These are phyloP conservation scores for Sarcophilus harrisii DNA, from an alignment of 2,797 vertebrate species.

Conservation along the genomic window DNA sequence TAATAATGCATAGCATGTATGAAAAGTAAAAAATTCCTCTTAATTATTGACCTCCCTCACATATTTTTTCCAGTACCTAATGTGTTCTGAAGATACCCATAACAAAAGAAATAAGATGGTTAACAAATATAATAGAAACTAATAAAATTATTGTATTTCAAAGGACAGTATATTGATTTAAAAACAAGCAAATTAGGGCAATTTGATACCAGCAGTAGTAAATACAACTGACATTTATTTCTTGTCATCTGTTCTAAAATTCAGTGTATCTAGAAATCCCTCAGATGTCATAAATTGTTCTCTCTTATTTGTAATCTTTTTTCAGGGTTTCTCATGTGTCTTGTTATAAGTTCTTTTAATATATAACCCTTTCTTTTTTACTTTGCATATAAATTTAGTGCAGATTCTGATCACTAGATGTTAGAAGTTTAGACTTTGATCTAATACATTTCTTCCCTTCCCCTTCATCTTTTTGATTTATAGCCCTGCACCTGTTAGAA, in stretches of 20 bases:
- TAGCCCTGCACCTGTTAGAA: constrained; percentile 86
- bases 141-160: not conserved
- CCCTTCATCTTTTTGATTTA: constrained; percentile 37
- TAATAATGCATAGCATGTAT: not conserved
- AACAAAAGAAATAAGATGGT: not conserved
- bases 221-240: constrained; percentile 1
- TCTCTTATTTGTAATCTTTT: not conserved
- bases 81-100: not conserved
- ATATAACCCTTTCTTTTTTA: not conserved
- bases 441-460: not conserved
- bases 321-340: not conserved
- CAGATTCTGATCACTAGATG: not conserved
- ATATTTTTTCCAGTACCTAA: not conserved
- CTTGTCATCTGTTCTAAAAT: not conserved
- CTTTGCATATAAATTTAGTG: not conserved
- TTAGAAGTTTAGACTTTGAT: not conserved
- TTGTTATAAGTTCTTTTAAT: not conserved
- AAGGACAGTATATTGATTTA: not conserved
- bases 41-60: not conserved
- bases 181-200: not conserved
- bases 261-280: not conserved
- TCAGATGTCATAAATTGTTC: not conserved
- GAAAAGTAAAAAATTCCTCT: not conserved
- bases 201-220: not conserved
- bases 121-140: not conserved